Evolutionary conservation across 2,888 invertebrate genomes (phyloP).

Genomic region (Tenthredo livida): DNA sequence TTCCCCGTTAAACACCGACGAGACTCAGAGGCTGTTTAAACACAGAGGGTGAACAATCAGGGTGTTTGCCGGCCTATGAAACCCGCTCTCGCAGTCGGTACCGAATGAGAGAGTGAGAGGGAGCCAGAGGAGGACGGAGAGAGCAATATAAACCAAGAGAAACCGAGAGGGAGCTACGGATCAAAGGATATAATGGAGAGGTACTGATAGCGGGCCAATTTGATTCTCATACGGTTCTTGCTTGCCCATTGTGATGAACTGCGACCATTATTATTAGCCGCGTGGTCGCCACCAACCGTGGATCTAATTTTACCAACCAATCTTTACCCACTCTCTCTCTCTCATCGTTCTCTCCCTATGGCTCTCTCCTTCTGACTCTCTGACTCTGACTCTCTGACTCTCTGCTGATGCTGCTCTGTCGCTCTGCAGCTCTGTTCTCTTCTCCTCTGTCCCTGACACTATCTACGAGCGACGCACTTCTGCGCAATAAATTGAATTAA

Average conservation of each 20-base stretch:
- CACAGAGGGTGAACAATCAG: constrained; percentile 76
- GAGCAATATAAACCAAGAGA: constrained; percentile 66
- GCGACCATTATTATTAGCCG: constrained; percentile 31
- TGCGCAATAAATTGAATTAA: constrained; percentile 62
- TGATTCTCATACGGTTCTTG: constrained; percentile 69
- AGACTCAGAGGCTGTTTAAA: constrained; percentile 73
- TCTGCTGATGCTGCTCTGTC: background rate
- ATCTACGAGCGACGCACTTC: constrained; percentile 64
- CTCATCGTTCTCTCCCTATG: background rate
- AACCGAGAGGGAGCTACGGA: constrained; percentile 67
- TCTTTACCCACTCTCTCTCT: background rate
- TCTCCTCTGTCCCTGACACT: constrained; percentile 68
- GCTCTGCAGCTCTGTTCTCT: too few relatives aligned
- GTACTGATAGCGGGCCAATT: constrained; percentile 75
- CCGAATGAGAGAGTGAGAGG: constrained; percentile 64
- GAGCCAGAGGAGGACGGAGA: constrained; percentile 54
- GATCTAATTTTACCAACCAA: constrained; percentile 21
- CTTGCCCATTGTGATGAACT: constrained; percentile 44
- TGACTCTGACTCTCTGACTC: constrained; percentile 6
- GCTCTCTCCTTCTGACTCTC: background rate
- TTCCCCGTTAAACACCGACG: constrained; percentile 46
- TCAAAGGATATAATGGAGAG: constrained; percentile 70
- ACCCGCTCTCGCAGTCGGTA: background rate
- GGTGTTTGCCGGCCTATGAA: constrained; percentile 74
- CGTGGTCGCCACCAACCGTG: constrained; percentile 33